These are phyloP conservation scores for Triops longicaudatus DNA, from an alignment of 1,140 invertebrate species.

Conservation along the genomic window DNA sequence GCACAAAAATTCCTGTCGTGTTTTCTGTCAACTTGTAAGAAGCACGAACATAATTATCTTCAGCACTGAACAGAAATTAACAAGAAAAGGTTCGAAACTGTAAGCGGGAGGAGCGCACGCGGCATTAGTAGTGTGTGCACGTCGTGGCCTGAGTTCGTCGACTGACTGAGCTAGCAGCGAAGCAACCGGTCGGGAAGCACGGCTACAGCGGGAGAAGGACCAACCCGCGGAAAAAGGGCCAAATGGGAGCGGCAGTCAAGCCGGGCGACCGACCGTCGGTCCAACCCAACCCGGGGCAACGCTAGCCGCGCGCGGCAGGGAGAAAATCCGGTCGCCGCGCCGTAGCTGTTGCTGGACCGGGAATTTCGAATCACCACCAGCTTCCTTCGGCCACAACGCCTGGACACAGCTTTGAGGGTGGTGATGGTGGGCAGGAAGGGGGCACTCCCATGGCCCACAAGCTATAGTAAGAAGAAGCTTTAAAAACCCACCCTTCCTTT, in stretches of 20 bases:
- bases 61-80: no score
- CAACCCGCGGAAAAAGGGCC: not conserved
- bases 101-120: not conserved
- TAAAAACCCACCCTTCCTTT: constrained; percentile 15
- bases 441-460: not conserved
- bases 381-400: not conserved
- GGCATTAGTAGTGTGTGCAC: not conserved
- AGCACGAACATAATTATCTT: no score
- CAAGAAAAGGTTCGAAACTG: not conserved
- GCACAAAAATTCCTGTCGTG: no score
- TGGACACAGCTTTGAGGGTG: not conserved
- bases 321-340: not conserved
- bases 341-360: not conserved
- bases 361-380: not conserved
- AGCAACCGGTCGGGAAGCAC: not conserved
- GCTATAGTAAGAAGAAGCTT: not conserved
- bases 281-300: not conserved
- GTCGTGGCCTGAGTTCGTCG: constrained; percentile 5
- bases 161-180: not conserved
- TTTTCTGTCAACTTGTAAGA: no score
- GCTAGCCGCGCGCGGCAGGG: not conserved
- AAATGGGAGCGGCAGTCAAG: not conserved
- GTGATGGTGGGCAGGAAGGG: not conserved
- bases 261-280: not conserved
- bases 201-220: not conserved